Base-by-base conservation (phyloP, 1,140 invertebrate genomes). In the Drosophila funebris region DNA sequence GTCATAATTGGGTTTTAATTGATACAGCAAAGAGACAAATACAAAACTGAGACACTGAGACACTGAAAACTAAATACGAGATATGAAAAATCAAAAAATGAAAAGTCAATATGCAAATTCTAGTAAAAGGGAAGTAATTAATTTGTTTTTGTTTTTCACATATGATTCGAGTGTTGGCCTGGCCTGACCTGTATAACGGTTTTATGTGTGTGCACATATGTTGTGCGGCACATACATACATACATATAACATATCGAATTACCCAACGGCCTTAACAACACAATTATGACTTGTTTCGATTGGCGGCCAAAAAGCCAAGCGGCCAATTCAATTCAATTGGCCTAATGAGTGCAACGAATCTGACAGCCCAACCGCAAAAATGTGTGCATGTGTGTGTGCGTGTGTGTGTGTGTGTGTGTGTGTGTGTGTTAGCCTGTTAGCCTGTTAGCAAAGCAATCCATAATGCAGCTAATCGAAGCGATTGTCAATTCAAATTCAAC, bases 331-430 rank as follows among this genome's bases (percentile, higher is more conserved):
- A 75, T 75, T 85, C 39, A 87, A 87, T 78, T 76, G 83, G 75
- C 75, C 82, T 87, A 87, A 87, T 87, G 78, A 87, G 67, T 87
- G 78, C 78, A 88, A 87, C 82, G 82, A 87, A 82, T 82, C 64
- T 78, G 83, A 87, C 82, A 84, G 80, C 64, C 14, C 31, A 50
- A 46, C 36, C 46, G 18, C 67, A 70, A 70, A 70, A 31, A 61
- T 52, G 9, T 16, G 5, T 33, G 1, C 9, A 16, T 4, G 2
- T 20, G 9, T n/a, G 29, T 62, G 39, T 31, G 61, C 13, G 31
- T 54, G 44, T 20, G 44, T 58, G 31, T 71, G 20, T 20, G 8
- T 46, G 18, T 27, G 37, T 43, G 24, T 43, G 4, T 43, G 22
- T 43, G 37, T 43, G 22, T 53, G 50, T 53, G 16, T 9, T 36